Conservation (phyloP, 2,797 vertebrate species). For the Dendrocincla fuliginosa region DNA sequence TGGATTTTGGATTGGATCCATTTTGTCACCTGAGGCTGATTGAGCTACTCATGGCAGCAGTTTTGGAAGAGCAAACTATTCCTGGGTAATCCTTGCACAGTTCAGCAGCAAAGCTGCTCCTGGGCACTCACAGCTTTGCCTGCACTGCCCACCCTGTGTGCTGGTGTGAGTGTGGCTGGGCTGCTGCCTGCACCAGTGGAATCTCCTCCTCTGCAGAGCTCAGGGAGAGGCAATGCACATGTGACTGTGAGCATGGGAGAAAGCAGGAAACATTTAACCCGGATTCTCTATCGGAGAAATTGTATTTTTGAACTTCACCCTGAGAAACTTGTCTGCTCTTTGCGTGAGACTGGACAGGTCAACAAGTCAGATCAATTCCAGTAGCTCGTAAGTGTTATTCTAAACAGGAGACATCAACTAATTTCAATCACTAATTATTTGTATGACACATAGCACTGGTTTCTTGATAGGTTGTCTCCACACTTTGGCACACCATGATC, state of each 20-base stretch:
- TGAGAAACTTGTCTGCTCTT: not conserved
- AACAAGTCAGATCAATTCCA: not conserved
- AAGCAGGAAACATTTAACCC: not conserved
- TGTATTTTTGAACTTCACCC: not conserved
- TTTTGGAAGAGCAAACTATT: not conserved
- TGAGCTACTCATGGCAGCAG: not conserved
- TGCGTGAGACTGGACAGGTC: not conserved
- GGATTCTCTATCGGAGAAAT: not conserved
- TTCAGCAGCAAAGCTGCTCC: not conserved
- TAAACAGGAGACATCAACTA: not conserved
- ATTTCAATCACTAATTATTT: not conserved
- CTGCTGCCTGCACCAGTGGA: not conserved
- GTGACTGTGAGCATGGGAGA: not conserved
- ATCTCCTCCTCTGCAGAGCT: not conserved
- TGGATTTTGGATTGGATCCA: not conserved
- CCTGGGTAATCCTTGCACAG: not conserved
- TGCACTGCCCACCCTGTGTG: not conserved
- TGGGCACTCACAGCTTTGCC: not conserved
- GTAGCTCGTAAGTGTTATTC: not conserved
- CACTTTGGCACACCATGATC: fast-evolving
- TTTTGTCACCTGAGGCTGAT: not conserved
- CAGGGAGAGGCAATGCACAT: no score
- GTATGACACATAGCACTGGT: not conserved
- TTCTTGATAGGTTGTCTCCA: not conserved
- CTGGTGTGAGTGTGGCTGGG: not conserved